Percentiles rank a stretch among this genome's conserved stretches.
Evolutionary conservation across 2,113 vertebrate species (phyloP).

Genomic region (Leucosticte australis): DNA sequence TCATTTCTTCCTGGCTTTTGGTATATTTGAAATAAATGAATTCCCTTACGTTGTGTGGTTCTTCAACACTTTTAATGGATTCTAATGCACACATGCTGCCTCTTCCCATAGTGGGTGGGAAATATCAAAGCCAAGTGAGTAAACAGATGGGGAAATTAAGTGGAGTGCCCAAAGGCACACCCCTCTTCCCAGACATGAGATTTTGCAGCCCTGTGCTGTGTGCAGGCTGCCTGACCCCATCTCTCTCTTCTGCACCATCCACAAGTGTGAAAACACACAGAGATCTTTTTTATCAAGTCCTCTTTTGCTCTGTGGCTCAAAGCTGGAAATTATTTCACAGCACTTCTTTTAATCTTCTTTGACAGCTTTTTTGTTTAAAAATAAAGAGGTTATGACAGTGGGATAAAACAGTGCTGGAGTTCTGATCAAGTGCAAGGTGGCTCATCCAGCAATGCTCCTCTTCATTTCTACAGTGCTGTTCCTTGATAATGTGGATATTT

Average conservation of each 20-base stretch:
- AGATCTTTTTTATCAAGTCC: neutral
- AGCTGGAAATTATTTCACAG: neutral
- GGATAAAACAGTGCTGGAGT: neutral
- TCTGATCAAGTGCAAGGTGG: neutral
- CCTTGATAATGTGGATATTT: neutral
- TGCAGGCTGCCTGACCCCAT: neutral
- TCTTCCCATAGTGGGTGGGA: neutral
- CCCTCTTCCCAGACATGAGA: neutral
- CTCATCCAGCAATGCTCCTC: neutral
- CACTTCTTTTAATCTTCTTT: neutral
- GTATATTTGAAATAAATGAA: neutral
- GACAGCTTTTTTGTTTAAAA: neutral
- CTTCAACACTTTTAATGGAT: neutral
- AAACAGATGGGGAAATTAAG: neutral
- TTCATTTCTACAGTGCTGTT: neutral
- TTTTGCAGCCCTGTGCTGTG: neutral
- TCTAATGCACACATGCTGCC: neutral
- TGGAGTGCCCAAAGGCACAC: neutral
- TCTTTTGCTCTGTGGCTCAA: neutral
- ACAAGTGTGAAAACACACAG: fast-evolving
- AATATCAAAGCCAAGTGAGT: neutral
- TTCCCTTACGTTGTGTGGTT: neutral
- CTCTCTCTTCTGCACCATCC: neutral
- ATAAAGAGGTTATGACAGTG: neutral
- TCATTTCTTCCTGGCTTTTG: neutral